phyloP scores from a whole-genome alignment of 2,888 invertebrate species.

The Encarsia formosa region DNA sequence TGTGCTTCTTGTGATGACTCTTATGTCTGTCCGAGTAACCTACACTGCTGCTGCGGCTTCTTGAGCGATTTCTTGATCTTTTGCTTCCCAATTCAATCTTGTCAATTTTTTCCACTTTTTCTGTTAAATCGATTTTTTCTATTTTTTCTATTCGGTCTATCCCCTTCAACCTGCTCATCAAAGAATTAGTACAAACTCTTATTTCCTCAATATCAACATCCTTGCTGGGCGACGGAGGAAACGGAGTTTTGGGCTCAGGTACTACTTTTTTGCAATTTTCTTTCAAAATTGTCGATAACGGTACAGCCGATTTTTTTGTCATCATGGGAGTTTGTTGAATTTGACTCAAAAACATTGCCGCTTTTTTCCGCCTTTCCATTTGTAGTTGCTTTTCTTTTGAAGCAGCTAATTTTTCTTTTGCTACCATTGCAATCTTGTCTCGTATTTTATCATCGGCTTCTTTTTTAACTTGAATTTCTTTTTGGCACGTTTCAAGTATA shows the following conservation, averaged over 20 bases:
- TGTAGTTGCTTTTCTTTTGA: constrained; percentile 59
- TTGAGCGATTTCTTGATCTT: constrained; percentile 41
- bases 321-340: constrained; percentile 43
- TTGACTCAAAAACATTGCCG: constrained; percentile 72
- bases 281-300: neutral
- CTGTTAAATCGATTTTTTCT: no score
- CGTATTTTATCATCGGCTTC: constrained; percentile 58
- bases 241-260: constrained; percentile 35
- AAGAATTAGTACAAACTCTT: constrained; percentile 34
- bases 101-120: no score
- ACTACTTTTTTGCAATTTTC: constrained; percentile 1
- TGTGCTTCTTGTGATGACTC: constrained; percentile 47
- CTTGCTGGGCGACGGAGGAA: constrained; percentile 41
- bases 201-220: constrained; percentile 35
- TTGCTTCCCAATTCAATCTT: constrained; percentile 40
- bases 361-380: constrained; percentile 72
- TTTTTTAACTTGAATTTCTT: constrained; percentile 37
- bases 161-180: constrained; percentile 44
- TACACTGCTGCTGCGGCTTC: constrained; percentile 41
- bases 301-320: constrained; percentile 20
- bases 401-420: constrained; percentile 55
- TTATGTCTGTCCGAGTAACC: constrained; percentile 44
- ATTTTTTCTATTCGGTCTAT: no score
- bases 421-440: constrained; percentile 56
- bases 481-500: constrained; percentile 46